Percentiles rank a stretch among this genome's conserved stretches.
phyloP scores from a whole-genome alignment of 2,888 invertebrate species.

The Melanostoma scalare region DNA sequence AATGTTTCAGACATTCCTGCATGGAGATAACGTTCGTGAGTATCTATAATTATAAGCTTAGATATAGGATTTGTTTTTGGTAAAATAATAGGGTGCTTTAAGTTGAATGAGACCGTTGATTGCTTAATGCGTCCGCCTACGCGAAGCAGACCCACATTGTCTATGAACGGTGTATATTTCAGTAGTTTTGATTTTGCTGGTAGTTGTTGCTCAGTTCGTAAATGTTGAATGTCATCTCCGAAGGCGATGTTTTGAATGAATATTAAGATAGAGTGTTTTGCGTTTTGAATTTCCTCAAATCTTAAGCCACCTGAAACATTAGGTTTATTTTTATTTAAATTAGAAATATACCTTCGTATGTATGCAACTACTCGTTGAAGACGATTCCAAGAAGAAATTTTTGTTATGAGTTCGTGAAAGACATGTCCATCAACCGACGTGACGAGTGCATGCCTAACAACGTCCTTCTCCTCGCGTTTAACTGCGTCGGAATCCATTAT shows the following conservation, averaged over 20 bases:
- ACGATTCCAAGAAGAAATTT: conserved; percentile 15
- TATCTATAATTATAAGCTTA: conserved; percentile 27
- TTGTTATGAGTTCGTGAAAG: not conserved
- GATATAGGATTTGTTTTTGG: conserved; percentile 32
- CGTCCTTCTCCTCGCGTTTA: not conserved
- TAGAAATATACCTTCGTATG: conserved; percentile 2
- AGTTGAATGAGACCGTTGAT: conserved; percentile 18
- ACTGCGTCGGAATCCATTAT: not conserved
- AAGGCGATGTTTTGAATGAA: not conserved
- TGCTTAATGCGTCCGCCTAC: conserved; percentile 19
- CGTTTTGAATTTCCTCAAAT: not conserved
- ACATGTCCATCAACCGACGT: not conserved
- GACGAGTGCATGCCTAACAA: not conserved
- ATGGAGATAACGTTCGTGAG: conserved; percentile 37
- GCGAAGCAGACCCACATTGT: conserved; percentile 12
- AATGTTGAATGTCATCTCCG: conserved; percentile 10
- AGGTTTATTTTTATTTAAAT: not conserved
- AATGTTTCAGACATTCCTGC: conserved; percentile 45
- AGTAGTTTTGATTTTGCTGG: conserved; percentile 19
- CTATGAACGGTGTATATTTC: conserved; percentile 21
- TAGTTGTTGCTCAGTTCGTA: not conserved
- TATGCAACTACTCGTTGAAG: not conserved
- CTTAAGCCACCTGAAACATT: not conserved
- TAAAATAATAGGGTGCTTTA: conserved; percentile 44
- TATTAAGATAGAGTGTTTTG: not conserved